phyloP scores from a whole-genome alignment of 1,140 invertebrate genomes.

The Drepana arcuata region DNA sequence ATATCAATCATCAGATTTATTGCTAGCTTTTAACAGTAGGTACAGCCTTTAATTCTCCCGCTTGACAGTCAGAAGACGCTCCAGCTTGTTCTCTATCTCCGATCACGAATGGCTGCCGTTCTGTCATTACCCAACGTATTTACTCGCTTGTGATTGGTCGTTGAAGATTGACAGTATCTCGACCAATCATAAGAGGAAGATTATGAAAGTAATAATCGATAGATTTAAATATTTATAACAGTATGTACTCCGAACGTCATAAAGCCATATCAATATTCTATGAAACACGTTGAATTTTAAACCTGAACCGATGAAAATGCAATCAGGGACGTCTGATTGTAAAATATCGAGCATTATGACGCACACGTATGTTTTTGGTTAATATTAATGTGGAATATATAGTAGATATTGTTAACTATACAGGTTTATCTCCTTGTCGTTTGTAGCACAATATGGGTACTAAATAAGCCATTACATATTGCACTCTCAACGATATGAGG shows the following conservation, averaged over 20 bases:
- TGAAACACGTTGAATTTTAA: slow-evolving; percentile 28
- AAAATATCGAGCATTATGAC: slow-evolving; percentile 43
- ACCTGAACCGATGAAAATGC: slow-evolving; percentile 30
- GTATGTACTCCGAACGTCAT: not conserved
- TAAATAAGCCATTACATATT: slow-evolving; percentile 3
- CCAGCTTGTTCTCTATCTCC: too few relatives aligned
- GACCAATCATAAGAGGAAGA: not conserved
- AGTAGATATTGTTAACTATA: slow-evolving; percentile 26
- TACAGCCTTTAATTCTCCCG: too few relatives aligned
- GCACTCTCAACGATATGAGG: too few relatives aligned
- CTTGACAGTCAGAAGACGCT: too few relatives aligned
- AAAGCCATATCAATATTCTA: not conserved
- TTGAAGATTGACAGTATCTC: too few relatives aligned
- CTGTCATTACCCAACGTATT: not conserved
- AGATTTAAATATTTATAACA: not conserved
- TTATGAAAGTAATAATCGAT: not conserved
- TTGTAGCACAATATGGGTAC: slow-evolving; percentile 8
- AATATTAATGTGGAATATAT: slow-evolving; percentile 68
- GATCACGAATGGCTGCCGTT: too few relatives aligned
- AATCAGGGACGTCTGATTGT: slow-evolving; percentile 30
- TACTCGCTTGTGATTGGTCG: too few relatives aligned
- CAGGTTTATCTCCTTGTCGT: slow-evolving; percentile 8
- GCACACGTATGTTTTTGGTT: slow-evolving; percentile 32
- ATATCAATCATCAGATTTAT: too few relatives aligned
- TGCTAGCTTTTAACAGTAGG: too few relatives aligned